Conservation (phyloP, 2,113 vertebrate genomes). For the Rhinichthys klamathensis region DNA sequence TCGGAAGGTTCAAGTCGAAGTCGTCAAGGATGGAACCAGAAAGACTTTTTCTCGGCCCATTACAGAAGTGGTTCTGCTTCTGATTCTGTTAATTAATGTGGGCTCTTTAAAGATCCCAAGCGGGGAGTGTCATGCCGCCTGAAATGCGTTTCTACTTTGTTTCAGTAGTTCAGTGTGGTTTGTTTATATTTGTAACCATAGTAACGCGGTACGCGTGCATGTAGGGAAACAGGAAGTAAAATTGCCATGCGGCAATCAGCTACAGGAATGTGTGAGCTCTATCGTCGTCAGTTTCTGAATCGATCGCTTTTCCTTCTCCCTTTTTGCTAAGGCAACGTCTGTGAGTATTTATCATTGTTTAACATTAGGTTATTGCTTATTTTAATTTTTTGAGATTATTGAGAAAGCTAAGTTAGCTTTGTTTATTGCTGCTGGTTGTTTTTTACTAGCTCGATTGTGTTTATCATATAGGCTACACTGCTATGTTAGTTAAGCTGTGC, state of each 20-base stretch:
- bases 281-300: neutral
- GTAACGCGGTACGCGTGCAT: neutral
- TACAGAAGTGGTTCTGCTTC: conserved; percentile 25
- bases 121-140: neutral
- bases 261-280: neutral
- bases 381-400: neutral
- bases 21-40: conserved; percentile 4
- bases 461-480: neutral
- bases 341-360: neutral
- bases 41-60: neutral
- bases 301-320: neutral
- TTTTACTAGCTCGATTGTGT: neutral
- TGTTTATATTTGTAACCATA: neutral
- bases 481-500: neutral
- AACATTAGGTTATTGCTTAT: neutral
- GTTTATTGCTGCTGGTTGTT: neutral
- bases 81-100: neutral
- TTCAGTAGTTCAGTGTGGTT: neutral
- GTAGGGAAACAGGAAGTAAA: neutral
- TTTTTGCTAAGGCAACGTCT: neutral
- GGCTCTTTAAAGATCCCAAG: neutral
- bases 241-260: neutral
- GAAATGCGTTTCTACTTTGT: neutral
- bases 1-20: conserved; percentile 31
- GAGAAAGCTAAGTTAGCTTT: neutral